A percentile compares a stretch with the other conserved stretches of the same genome.
phyloP scores from a whole-genome alignment of 2,888 invertebrate genomes.

The Hirudinaria manillensis region DNA sequence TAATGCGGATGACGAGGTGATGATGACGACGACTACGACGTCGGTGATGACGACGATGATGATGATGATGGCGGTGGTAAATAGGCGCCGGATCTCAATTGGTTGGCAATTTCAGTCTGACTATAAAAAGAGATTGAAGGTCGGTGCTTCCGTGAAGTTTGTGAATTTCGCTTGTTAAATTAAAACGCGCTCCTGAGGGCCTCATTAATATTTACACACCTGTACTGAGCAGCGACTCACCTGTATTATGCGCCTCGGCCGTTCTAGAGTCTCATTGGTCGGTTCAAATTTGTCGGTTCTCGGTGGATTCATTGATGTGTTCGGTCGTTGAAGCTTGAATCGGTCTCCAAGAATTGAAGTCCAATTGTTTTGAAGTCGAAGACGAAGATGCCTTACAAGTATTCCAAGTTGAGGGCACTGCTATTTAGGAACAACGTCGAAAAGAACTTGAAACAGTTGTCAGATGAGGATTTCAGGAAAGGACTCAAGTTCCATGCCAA shows the following conservation, averaged over 20 bases:
- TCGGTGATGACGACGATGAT: neutral
- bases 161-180: too few species aligned
- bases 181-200: neutral
- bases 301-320: neutral
- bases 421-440: slow-evolving; percentile 1
- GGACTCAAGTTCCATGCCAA: slow-evolving; percentile 22
- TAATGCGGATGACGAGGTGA: neutral
- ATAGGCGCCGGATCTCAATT: too few species aligned
- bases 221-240: neutral
- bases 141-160: neutral
- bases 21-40: neutral
- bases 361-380: too few species aligned
- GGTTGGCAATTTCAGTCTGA: neutral
- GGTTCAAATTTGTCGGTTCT: slow-evolving; percentile 7
- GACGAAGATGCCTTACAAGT: slow-evolving; percentile 28
- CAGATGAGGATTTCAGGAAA: slow-evolving; percentile 14
- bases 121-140: neutral
- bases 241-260: neutral
- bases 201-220: slow-evolving; percentile 11
- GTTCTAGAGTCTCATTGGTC: neutral
- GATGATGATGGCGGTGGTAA: neutral
- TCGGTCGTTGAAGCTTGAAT: neutral
- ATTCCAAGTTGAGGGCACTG: neutral
- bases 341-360: neutral
- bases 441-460: slow-evolving; percentile 6